Base-by-base conservation (phyloP, 2,888 invertebrate species). In the Gastrophysa polygoni region DNA sequence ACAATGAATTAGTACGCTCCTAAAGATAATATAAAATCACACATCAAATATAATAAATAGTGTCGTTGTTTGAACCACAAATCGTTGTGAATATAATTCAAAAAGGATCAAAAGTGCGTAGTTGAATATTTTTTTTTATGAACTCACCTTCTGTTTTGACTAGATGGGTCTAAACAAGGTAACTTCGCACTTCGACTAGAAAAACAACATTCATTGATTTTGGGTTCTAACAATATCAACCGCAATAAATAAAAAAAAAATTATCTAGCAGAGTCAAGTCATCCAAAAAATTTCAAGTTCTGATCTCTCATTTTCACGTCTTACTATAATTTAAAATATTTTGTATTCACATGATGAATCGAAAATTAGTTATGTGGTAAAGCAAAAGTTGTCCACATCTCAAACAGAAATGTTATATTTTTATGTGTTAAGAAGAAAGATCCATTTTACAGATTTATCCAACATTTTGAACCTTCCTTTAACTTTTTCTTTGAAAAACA, bases 11-110 rank as follows among this genome's bases (percentile, higher is more conserved):
- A 54, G 38, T 38, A 52, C 38, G 38, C 14, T 21, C 34, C 24
- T 38, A 21, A 20, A 32, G 20, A 52, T 38, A 38, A 34, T 54
- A 54, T 21, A 54, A 20, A 54, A 54, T 54, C 54, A 54, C 43
- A 44, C 43, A n/a, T 17, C n/a, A n/a, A 54, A 54, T 43, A 54
- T 24, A 10, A 50, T 20, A 32, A n/a, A 38, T 21, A 52, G 3
- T 3, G 2, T n/a, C 14, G 38, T 38, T n/a, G 11, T 38, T 38
- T 14, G 14, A 11, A 38, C 38, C 38, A 7, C n/a, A 8, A 38
- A 38, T 14, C 38, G 14, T 2, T 1, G 4, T 5, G 7, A 24
- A 5, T 5, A 24, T 5, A 24, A 24, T 24, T 24, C 24, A 7
- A 24, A 7, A 24, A 24, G 3, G 24, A 7, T 24, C 24, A 24